A percentile compares a stretch with the other conserved stretches of the same genome.
These are phyloP conservation scores for Euspilapteryx auroguttella DNA, from an alignment of 2,888 invertebrate species.

Conservation along the genomic window DNA sequence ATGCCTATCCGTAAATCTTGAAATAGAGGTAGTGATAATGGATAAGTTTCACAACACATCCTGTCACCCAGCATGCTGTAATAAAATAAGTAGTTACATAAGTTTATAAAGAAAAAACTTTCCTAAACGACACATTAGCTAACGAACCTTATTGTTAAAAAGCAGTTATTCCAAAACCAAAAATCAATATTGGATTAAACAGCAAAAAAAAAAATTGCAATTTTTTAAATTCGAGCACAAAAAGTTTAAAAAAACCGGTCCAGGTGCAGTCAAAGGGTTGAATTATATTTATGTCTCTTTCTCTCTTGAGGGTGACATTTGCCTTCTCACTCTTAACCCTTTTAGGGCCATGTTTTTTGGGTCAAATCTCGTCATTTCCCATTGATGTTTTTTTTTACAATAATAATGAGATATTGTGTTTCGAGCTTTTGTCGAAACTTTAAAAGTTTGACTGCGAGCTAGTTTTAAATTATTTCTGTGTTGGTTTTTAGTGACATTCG, in stretches of 20 bases:
- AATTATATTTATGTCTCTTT: constrained; percentile 16
- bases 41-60: too few relatives aligned
- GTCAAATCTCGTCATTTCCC: constrained; percentile 52
- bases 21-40: too few relatives aligned
- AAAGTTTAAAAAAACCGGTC: constrained; percentile 36
- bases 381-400: constrained; percentile 29
- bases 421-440: constrained; percentile 26
- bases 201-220: constrained; percentile 49
- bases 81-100: too few relatives aligned
- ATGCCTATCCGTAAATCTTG: too few relatives aligned
- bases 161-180: constrained; percentile 22
- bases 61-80: too few relatives aligned
- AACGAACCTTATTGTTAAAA: constrained; percentile 43
- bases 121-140: too few relatives aligned
- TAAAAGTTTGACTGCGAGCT: constrained; percentile 17
- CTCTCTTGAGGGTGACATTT: constrained; percentile 11
- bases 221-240: constrained; percentile 42
- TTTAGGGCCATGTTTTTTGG: constrained; percentile 48
- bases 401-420: constrained; percentile 56
- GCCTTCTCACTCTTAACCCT: constrained; percentile 36
- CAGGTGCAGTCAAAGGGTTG: constrained; percentile 55
- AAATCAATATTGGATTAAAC: constrained; percentile 52
- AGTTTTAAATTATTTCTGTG: constrained; percentile 14
- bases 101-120: too few relatives aligned
- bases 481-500: too few relatives aligned